A percentile compares a stretch with the other conserved stretches of the same genome.
Conservation (phyloP, 2,797 vertebrate species). For the Taeniopygia guttata region DNA sequence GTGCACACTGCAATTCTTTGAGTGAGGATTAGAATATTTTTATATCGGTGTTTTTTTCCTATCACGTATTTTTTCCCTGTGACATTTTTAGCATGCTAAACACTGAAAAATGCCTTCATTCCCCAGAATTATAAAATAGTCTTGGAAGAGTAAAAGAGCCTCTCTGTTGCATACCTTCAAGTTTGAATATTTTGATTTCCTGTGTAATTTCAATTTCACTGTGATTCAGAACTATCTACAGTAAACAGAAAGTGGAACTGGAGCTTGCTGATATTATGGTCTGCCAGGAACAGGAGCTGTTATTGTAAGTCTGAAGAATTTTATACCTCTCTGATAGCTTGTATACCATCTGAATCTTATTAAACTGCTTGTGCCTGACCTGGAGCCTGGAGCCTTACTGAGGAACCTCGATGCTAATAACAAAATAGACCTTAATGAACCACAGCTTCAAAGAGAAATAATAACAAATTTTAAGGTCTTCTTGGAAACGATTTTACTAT, state of each 20-base stretch:
- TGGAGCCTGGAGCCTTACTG: neutral
- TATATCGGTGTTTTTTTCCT: neutral
- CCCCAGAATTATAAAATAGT: slow-evolving; percentile 45
- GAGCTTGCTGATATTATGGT: slow-evolving; percentile 58
- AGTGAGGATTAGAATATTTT: neutral
- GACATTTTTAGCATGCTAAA: slow-evolving; percentile 9
- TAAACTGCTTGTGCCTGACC: slow-evolving; percentile 33
- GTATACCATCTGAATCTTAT: slow-evolving; percentile 61
- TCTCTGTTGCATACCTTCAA: slow-evolving; percentile 41
- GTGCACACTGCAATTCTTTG: neutral
- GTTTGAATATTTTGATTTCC: slow-evolving; percentile 67
- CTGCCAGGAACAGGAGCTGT: slow-evolving; percentile 54
- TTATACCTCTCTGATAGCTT: slow-evolving; percentile 44
- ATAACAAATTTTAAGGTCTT: slow-evolving; percentile 8
- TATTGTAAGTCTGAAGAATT: slow-evolving; percentile 58
- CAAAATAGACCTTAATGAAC: slow-evolving; percentile 51
- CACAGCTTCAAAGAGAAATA: slow-evolving; percentile 49
- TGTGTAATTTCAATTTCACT: slow-evolving; percentile 70
- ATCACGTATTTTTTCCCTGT: neutral
- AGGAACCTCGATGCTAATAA: slow-evolving; percentile 12
- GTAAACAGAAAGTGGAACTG: slow-evolving; percentile 63
- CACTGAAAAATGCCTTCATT: slow-evolving; percentile 36
- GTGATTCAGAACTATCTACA: slow-evolving; percentile 67
- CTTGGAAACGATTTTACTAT: slow-evolving; percentile 34
- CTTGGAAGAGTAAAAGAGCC: slow-evolving; percentile 39